Evolutionary conservation across 2,888 invertebrate genomes (phyloP).

Genomic region (Synergus umbraculus): DNA sequence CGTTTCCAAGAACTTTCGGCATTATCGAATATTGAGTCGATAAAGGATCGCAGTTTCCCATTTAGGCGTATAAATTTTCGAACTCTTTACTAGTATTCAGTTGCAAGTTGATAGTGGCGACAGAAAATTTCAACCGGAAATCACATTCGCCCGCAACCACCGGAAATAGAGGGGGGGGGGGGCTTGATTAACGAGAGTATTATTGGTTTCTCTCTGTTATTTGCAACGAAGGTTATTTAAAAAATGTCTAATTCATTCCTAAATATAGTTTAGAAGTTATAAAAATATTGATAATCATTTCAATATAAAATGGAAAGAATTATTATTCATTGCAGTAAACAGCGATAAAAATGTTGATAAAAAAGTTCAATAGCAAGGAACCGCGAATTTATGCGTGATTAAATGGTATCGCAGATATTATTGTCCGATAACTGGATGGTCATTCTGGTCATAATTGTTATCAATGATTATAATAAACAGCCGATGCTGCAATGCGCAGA

Average conservation of each 20-base stretch:
- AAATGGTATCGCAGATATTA: conserved; percentile 12
- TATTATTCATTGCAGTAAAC: background rate
- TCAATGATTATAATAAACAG: conserved; percentile 32
- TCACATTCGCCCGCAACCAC: conserved; percentile 17
- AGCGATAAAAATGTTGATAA: background rate
- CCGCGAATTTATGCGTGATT: background rate
- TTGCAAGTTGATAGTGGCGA: background rate
- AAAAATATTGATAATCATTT: background rate
- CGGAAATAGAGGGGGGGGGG: background rate
- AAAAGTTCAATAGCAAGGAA: background rate
- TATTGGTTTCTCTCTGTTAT: conserved; percentile 37
- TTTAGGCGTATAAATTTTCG: conserved; percentile 53
- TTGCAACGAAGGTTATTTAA: conserved; percentile 10
- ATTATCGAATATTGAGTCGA: conserved; percentile 33
- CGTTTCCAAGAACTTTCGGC: conserved; percentile 30
- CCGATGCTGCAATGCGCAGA: conserved; percentile 21
- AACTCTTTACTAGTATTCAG: conserved; percentile 49
- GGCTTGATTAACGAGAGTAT: conserved; percentile 35
- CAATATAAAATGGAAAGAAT: background rate
- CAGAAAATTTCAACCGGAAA: conserved; percentile 36
- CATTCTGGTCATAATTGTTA: conserved; percentile 7
- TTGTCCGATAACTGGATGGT: background rate
- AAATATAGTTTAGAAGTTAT: background rate
- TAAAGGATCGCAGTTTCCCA: conserved; percentile 41
- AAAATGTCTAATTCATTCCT: too few species aligned